A percentile compares a stretch with the other conserved stretches of the same genome.
Evolutionary conservation across 2,113 vertebrate genomes (phyloP).

Genomic region (Catharus bicknelli): DNA sequence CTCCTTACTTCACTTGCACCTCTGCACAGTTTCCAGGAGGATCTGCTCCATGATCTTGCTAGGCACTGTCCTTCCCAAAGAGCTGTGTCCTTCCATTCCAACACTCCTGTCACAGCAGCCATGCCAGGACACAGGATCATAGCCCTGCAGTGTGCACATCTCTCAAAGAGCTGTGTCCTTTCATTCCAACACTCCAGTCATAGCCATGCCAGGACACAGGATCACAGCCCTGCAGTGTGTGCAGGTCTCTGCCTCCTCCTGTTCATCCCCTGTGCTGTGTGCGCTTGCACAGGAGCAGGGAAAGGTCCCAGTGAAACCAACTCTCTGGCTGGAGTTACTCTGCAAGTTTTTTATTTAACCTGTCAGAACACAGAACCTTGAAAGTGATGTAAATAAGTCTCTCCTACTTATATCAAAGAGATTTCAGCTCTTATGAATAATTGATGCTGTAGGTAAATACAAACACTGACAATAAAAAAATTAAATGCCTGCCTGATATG

Average conservation of each 20-base stretch:
- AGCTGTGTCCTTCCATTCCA: not conserved
- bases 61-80: not conserved
- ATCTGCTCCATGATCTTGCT: not conserved
- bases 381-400: not conserved
- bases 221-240: not conserved
- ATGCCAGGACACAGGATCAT: not conserved
- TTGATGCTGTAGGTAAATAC: not conserved
- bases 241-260: rapidly evolving
- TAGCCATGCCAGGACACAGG: not conserved
- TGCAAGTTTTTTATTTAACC: not conserved
- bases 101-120: not conserved
- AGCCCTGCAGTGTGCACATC: not conserved
- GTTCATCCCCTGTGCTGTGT: rapidly evolving
- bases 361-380: not conserved
- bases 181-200: not conserved
- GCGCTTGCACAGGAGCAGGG: not conserved
- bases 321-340: not conserved
- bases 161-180: not conserved
- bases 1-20: not conserved
- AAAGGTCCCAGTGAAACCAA: not conserved
- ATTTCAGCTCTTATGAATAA: constrained; percentile 6
- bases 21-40: not conserved
- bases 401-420: not conserved
- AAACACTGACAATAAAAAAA: constrained; percentile 8
- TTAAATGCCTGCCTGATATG: not conserved